phyloP scores from a whole-genome alignment of 2,888 invertebrate species.

The Chloroclysta siterata region DNA sequence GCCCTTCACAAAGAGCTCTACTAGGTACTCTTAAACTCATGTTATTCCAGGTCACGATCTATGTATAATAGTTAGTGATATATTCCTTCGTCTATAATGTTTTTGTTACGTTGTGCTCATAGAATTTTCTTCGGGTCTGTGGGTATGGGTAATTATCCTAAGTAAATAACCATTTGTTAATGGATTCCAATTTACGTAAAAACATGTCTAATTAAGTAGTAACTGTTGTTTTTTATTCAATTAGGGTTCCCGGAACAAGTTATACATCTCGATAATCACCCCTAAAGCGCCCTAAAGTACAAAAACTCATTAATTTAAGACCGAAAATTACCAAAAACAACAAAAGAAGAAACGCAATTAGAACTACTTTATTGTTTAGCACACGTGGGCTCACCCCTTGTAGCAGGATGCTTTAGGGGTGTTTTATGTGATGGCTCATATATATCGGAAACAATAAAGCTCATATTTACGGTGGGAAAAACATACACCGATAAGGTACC shows the following conservation, averaged over 20 bases:
- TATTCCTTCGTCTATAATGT: too few species aligned
- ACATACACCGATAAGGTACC: constrained; percentile 23
- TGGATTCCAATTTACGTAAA: background rate
- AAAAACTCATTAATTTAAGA: constrained; percentile 44
- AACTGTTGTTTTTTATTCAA: background rate
- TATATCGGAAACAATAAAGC: constrained; percentile 38
- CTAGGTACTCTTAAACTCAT: too few species aligned
- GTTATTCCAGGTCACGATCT: too few species aligned
- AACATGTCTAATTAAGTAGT: background rate
- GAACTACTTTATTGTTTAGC: constrained; percentile 37
- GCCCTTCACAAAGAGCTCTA: too few species aligned
- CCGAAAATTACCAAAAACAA: constrained; percentile 45
- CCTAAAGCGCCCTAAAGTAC: constrained; percentile 14
- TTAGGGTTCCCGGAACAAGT: background rate
- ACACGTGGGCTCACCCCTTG: constrained; percentile 40
- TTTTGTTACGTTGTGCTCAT: too few species aligned
- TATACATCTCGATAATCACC: constrained; percentile 17
- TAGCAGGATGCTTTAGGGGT: constrained; percentile 37
- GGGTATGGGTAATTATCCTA: background rate
- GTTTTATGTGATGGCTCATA: constrained; percentile 43
- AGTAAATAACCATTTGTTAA: background rate
- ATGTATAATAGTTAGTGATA: too few species aligned
- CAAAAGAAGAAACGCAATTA: constrained; percentile 47
- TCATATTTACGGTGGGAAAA: constrained; percentile 46
- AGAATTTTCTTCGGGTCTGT: background rate